Evolutionary conservation across 2,113 vertebrate genomes (phyloP), one percentile per base, ranked within the genome.

Genomic region (Seriola dumerili): DNA sequence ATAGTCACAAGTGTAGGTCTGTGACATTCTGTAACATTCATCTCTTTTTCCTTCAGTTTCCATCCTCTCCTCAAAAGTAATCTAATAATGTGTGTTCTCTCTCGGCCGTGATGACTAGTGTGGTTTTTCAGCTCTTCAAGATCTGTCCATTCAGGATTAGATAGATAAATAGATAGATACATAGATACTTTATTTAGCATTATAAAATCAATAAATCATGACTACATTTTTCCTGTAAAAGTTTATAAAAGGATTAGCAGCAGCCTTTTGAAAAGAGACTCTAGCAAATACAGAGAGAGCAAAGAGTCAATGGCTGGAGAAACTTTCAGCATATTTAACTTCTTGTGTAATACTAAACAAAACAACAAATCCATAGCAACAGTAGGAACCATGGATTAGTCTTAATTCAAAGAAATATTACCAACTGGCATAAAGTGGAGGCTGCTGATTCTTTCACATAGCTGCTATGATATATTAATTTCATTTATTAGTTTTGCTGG

Each of bases 401-500:
- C 9, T 48, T 44, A 34, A 38, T 64, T 70, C 25, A 58, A 55
- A 25, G 4, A 72, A 54, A 44, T 29, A 42, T 11, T 13, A 52
- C 16, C 8, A 29, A 50, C 38, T 48, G 55, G 8, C 17, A 42
- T 34, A 32, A 42, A 9, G 67, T 29, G n/a, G 34, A 71, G 10
- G 14, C 23, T 16, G 3, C 12, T 19, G 17, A 61, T 19, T 34
- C 8, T 44, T 17, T 72, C 32, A 58, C 9, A 4, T 5, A 9
- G 61, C 32, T 16, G 11, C 32, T 59, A 19, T 83, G 10, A 50
- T 54, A 57, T 23, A 23, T 64, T 10, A 23, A 25, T 73, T 13
- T 7, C n/a, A 50, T 68, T 42, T 68, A 58, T 67, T 63, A 63
- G 25, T 73, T 74, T 78, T 84, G n/a, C 19, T 58, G 34, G 74